phyloP scores from a whole-genome alignment of 2,888 invertebrate species.

The Eurytoma adleriae region DNA sequence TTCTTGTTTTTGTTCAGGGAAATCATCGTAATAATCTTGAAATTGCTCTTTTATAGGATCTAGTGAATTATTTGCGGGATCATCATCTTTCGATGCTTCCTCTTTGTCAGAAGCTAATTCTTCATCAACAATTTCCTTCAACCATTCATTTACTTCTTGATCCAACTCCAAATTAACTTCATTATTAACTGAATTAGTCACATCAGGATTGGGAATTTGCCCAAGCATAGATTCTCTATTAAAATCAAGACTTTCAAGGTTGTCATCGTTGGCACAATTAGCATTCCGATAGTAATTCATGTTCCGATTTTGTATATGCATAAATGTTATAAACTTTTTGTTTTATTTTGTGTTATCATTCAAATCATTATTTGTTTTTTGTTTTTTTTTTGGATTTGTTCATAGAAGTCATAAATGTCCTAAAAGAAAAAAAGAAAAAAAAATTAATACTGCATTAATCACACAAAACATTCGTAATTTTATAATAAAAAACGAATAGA shows the following conservation, averaged over 20 bases:
- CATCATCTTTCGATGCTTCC: too few relatives aligned
- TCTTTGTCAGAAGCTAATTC: conserved; percentile 12
- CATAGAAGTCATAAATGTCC: neutral
- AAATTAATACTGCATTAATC: neutral
- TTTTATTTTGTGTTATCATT: neutral
- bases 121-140: conserved; percentile 37
- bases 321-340: neutral
- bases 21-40: conserved; percentile 52
- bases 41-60: conserved; percentile 24
- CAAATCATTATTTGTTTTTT: neutral
- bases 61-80: neutral
- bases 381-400: too few relatives aligned
- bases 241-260: neutral
- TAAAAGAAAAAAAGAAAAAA: conserved; percentile 10
- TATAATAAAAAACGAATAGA: too few relatives aligned
- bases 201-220: conserved; percentile 6
- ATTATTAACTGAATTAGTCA: conserved; percentile 22
- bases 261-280: neutral
- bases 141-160: conserved; percentile 41
- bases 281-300: conserved; percentile 48
- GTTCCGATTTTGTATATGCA: conserved; percentile 28
- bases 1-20: conserved; percentile 21
- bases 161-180: conserved; percentile 30
- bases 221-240: conserved; percentile 42
- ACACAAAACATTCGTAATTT: too few relatives aligned